phyloP scores from a whole-genome alignment of 2,888 invertebrate species.

The Ormyrus thymus region DNA sequence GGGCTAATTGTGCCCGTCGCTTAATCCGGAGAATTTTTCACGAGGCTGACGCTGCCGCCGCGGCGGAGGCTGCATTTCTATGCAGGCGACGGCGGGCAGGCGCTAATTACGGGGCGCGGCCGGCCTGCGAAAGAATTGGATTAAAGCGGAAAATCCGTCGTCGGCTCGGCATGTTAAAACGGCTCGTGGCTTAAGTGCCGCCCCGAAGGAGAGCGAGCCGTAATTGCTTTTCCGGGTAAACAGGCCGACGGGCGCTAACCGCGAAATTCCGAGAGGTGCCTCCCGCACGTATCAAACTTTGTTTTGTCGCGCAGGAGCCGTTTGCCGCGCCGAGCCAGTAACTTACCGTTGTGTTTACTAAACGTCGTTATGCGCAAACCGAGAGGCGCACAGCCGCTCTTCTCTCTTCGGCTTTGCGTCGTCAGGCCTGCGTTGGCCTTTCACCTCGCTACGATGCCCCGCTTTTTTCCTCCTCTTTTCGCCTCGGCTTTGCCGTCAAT shows the following conservation, averaged over 20 bases:
- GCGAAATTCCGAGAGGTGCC: slow-evolving; percentile 26
- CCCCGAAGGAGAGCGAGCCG: slow-evolving; percentile 47
- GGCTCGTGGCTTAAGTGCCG: slow-evolving; percentile 7
- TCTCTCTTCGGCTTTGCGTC: not conserved
- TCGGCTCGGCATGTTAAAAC: not conserved
- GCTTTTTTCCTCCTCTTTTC: not conserved
- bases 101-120: slow-evolving; percentile 44
- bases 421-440: slow-evolving; percentile 6
- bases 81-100: not conserved
- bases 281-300: slow-evolving; percentile 67
- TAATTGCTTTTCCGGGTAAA: slow-evolving; percentile 72
- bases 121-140: slow-evolving; percentile 38
- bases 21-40: not conserved
- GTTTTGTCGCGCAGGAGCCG: slow-evolving; percentile 66
- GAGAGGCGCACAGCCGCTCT: no score
- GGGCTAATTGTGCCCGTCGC: not conserved
- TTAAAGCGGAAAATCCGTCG: slow-evolving; percentile 50
- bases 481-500: no score
- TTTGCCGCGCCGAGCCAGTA: slow-evolving; percentile 67
- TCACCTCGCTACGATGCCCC: not conserved
- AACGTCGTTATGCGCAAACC: slow-evolving; percentile 66
- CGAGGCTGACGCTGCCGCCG: no score
- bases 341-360: slow-evolving; percentile 73
- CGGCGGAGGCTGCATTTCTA: no score
- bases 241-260: slow-evolving; percentile 55